These are phyloP conservation scores for Pomacea canaliculata DNA, from an alignment of 2,888 invertebrate genomes.

Conservation along the genomic window DNA sequence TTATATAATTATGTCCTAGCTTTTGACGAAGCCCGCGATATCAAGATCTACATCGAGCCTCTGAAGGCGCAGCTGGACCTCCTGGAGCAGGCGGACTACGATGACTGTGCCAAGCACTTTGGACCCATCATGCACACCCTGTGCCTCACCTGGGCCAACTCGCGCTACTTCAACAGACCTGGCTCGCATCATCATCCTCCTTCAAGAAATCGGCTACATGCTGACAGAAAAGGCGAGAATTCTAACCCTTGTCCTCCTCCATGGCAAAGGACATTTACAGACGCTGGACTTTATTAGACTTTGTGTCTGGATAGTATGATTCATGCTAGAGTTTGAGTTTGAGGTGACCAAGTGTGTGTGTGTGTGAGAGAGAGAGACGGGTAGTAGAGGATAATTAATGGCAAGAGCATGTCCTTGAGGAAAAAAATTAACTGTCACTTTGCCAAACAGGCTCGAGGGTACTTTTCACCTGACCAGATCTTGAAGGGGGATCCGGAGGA, in stretches of 20 bases:
- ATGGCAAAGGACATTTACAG: too few species aligned
- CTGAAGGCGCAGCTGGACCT: slow-evolving; percentile 83
- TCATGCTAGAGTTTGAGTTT: too few species aligned
- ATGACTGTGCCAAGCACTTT: slow-evolving; percentile 75
- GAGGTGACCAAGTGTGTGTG: too few species aligned
- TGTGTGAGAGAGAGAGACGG: too few species aligned
- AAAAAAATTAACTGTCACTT: too few species aligned
- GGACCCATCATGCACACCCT: slow-evolving; percentile 87
- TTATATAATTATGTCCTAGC: slow-evolving; percentile 71
- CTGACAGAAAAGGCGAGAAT: slow-evolving; percentile 83
- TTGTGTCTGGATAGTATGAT: too few species aligned
- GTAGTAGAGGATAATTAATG: too few species aligned
- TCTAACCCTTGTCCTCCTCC: too few species aligned
- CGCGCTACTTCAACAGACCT: slow-evolving; percentile 87
- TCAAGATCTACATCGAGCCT: slow-evolving; percentile 86
- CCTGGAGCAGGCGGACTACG: slow-evolving; percentile 73
- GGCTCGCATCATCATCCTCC: slow-evolving; percentile 87
- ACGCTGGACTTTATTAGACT: too few species aligned
- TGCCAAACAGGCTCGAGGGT: slow-evolving; percentile 80
- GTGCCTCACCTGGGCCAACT: slow-evolving; percentile 91
- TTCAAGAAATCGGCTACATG: slow-evolving; percentile 91
- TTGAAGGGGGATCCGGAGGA: slow-evolving; percentile 97
- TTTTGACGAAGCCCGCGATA: slow-evolving; percentile 90
- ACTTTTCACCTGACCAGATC: slow-evolving; percentile 89
- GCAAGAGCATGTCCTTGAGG: too few species aligned